A percentile compares a stretch with the other conserved stretches of the same genome.
phyloP scores from a whole-genome alignment of 23 tunicate genomes.

The Diplosoma virens region DNA sequence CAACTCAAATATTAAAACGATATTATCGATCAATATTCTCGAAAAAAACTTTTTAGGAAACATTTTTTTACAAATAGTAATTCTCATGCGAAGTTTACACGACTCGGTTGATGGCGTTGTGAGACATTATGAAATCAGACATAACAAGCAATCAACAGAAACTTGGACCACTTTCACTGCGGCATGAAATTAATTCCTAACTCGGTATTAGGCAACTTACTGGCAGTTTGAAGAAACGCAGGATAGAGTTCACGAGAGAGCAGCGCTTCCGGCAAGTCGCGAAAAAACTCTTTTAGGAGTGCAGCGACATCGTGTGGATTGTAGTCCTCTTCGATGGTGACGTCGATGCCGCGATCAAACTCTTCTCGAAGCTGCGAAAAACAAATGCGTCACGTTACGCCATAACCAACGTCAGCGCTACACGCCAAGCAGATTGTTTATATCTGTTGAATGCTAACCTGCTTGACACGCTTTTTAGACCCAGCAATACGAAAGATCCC shows the following conservation, averaged over 20 bases:
- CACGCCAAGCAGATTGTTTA: too few species aligned
- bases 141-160: background rate
- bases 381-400: too few species aligned
- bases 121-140: conserved; percentile 9
- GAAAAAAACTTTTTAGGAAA: too few species aligned
- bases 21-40: too few species aligned
- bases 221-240: conserved; percentile 66
- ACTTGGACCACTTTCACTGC: background rate
- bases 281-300: conserved; percentile 82
- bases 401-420: too few species aligned
- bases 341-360: conserved; percentile 89
- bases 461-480: conserved; percentile 80
- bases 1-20: too few species aligned
- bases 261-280: conserved; percentile 91
- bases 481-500: conserved; percentile 94
- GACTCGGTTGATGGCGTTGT: too few species aligned
- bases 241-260: conserved; percentile 80
- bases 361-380: conserved; percentile 82
- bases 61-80: too few species aligned
- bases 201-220: conserved; percentile 39
- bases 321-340: conserved; percentile 75
- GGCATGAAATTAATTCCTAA: too few species aligned
- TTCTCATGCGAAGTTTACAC: too few species aligned
- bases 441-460: conserved; percentile 54
- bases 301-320: conserved; percentile 97